phyloP scores from a whole-genome alignment of 2,113 vertebrate genomes.

The Chaetorhynchus papuensis region DNA sequence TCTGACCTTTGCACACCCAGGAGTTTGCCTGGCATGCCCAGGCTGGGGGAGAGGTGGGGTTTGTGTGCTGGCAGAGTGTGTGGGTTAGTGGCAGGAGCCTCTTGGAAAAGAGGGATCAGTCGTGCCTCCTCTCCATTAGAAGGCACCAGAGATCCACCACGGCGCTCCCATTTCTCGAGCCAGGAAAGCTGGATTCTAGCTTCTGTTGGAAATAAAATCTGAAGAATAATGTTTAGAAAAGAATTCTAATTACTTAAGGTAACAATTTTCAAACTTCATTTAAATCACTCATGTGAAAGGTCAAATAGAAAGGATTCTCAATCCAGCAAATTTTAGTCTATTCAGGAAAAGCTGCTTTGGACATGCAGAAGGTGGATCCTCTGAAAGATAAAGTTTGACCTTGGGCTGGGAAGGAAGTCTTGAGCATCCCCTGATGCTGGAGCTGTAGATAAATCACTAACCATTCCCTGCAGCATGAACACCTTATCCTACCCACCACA shows the following conservation, averaged over 20 bases:
- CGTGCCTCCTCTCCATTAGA: neutral
- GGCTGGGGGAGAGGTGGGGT: neutral
- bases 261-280: neutral
- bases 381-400: neutral
- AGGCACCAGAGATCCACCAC: neutral
- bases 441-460: neutral
- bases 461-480: neutral
- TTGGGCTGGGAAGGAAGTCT: neutral
- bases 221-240: neutral
- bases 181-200: neutral
- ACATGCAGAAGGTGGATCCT: neutral
- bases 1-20: neutral
- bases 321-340: neutral
- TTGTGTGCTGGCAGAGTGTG: fast-evolving
- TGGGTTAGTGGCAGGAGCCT: neutral
- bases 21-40: fast-evolving
- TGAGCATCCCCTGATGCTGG: neutral
- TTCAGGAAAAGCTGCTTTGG: neutral
- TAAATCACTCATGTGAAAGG: neutral
- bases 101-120: neutral
- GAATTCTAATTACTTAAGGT: neutral
- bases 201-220: neutral
- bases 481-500: neutral
- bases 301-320: neutral
- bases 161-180: fast-evolving